Conservation (phyloP, 2,888 invertebrate genomes). For the Ormyrus nitidulus region DNA sequence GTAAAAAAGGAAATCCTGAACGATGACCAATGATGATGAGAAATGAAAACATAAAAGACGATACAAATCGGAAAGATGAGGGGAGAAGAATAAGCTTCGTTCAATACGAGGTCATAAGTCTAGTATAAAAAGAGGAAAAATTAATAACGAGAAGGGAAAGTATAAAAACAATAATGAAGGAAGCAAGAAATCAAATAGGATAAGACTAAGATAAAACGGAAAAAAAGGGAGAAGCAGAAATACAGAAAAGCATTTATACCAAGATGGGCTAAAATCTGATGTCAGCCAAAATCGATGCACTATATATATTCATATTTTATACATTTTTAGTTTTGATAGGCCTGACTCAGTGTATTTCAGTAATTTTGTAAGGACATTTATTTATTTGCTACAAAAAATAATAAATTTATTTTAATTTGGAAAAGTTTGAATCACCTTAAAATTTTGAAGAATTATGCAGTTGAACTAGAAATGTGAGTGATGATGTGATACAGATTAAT, state of each 20-base stretch:
- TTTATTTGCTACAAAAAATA: no score
- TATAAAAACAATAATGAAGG: slow-evolving; percentile 7
- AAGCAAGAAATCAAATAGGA: slow-evolving; percentile 38
- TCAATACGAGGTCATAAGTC: slow-evolving; percentile 51
- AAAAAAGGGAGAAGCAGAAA: background rate
- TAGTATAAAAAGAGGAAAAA: slow-evolving; percentile 41
- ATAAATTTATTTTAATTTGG: no score
- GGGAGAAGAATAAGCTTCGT: slow-evolving; percentile 10
- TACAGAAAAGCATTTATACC: slow-evolving; percentile 18
- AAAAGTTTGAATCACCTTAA: no score
- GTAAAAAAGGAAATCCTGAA: slow-evolving; percentile 38
- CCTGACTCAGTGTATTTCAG: no score
- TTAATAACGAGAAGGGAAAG: slow-evolving; percentile 45
- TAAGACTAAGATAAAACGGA: slow-evolving; percentile 6
- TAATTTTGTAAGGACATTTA: no score
- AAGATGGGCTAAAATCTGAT: background rate
- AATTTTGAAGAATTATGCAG: no score
- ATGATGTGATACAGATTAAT: no score
- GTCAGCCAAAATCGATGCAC: slow-evolving; percentile 10
- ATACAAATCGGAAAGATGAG: slow-evolving; percentile 40
- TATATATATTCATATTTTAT: background rate
- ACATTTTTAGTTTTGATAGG: no score
- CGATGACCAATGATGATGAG: slow-evolving; percentile 51
- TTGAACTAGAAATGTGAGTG: no score
- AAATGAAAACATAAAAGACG: slow-evolving; percentile 52